phyloP scores from a whole-genome alignment of 2,888 invertebrate species.

The Dyspetes luteomarginatus region DNA sequence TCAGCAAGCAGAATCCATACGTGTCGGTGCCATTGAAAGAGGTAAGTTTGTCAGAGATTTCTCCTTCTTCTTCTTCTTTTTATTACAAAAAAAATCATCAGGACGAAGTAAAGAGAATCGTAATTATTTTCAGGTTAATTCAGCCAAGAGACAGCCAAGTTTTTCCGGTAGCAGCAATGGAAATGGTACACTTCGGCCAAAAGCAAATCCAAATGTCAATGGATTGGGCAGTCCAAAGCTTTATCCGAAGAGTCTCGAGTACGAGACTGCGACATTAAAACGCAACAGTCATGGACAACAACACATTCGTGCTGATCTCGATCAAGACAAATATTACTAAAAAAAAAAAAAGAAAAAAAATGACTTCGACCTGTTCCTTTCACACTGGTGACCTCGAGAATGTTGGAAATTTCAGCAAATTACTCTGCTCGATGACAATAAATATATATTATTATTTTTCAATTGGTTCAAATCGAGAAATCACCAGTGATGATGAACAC shows the following conservation, averaged over 20 bases:
- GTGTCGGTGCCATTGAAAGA: constrained; percentile 93
- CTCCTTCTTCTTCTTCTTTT: background rate
- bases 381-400: too few relatives aligned
- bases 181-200: constrained; percentile 84
- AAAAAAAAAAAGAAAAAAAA: background rate
- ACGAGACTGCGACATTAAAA: constrained; percentile 91
- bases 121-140: constrained; percentile 75
- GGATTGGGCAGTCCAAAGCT: constrained; percentile 86
- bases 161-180: constrained; percentile 86
- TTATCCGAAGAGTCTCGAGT: constrained; percentile 90
- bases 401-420: background rate
- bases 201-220: constrained; percentile 85
- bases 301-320: constrained; percentile 86
- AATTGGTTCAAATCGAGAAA: background rate
- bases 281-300: constrained; percentile 88
- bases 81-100: background rate
- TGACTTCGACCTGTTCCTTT: too few relatives aligned
- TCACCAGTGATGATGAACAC: constrained; percentile 32
- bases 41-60: constrained; percentile 83
- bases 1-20: constrained; percentile 93
- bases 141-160: constrained; percentile 88
- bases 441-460: background rate
- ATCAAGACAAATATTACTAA: constrained; percentile 89
- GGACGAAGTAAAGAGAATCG: too few relatives aligned
- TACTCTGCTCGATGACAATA: background rate